phyloP scores from a whole-genome alignment of 2,888 invertebrate species.

The Leptogaster cylindrica region DNA sequence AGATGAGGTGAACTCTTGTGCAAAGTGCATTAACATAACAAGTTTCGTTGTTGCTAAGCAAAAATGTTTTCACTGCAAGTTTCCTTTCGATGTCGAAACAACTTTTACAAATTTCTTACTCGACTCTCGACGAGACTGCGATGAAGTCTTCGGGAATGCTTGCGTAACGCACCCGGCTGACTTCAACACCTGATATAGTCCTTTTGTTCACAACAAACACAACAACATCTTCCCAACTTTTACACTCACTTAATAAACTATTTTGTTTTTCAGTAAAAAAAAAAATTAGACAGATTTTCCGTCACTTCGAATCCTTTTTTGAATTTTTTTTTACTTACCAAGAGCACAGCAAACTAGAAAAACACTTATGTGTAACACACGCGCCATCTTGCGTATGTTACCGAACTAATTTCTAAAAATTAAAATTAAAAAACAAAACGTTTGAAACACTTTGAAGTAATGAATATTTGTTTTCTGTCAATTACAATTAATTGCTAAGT shows the following conservation, averaged over 20 bases:
- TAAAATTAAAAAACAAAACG: slow-evolving; percentile 23
- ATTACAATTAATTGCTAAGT: slow-evolving; percentile 16
- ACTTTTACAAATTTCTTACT: slow-evolving; percentile 33
- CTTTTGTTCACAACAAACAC: slow-evolving; percentile 20
- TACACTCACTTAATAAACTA: not conserved
- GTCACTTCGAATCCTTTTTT: not conserved
- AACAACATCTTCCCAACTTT: not conserved
- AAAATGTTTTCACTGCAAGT: slow-evolving; percentile 31
- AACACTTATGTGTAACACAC: slow-evolving; percentile 59
- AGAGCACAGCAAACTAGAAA: slow-evolving; percentile 57
- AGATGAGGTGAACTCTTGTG: slow-evolving; percentile 12
- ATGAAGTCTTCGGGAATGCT: slow-evolving; percentile 3
- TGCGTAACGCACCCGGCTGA: not conserved
- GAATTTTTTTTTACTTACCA: slow-evolving; percentile 56
- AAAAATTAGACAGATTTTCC: not conserved
- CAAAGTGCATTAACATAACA: slow-evolving; percentile 17
- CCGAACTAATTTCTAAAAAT: slow-evolving; percentile 45
- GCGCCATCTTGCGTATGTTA: slow-evolving; percentile 59
- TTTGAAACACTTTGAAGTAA: not conserved
- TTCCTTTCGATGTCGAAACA: slow-evolving; percentile 31
- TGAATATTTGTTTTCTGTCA: not conserved
- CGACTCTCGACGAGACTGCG: not conserved
- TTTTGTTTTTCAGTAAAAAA: not conserved
- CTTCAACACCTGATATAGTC: slow-evolving; percentile 3
- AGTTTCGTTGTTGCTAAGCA: slow-evolving; percentile 31